These are phyloP conservation scores for Globodera ellingtonae DNA, from an alignment of 1,140 invertebrate species.

Conservation along the genomic window DNA sequence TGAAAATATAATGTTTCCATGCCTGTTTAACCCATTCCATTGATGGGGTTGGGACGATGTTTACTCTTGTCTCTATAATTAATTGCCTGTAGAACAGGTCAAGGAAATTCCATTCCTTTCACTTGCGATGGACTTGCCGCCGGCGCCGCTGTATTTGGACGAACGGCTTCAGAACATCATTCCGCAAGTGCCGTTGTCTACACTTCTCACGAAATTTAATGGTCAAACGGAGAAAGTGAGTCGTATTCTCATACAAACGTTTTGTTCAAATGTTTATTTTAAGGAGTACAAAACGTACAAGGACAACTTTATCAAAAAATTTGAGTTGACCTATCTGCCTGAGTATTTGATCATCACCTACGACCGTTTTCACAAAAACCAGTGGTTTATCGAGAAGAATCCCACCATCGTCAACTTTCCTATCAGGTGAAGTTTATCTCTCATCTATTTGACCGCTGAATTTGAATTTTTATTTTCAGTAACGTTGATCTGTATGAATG, in stretches of 20 bases:
- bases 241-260: slow-evolving; percentile 7
- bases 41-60: too few relatives aligned
- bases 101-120: slow-evolving; percentile 52
- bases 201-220: slow-evolving; percentile 92
- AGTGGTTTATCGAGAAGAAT: slow-evolving; percentile 98
- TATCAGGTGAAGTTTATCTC: slow-evolving; percentile 75
- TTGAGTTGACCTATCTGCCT: slow-evolving; percentile 89
- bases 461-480: slow-evolving; percentile 68
- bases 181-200: slow-evolving; percentile 81
- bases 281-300: slow-evolving; percentile 97
- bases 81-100: slow-evolving; percentile 47
- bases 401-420: slow-evolving; percentile 99
- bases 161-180: slow-evolving; percentile 59
- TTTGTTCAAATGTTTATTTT: slow-evolving; percentile 21
- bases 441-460: not conserved
- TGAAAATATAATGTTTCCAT: too few relatives aligned
- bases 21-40: too few relatives aligned
- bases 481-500: slow-evolving; percentile 97
- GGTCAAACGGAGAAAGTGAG: slow-evolving; percentile 80
- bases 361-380: slow-evolving; percentile 94
- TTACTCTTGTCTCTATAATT: not conserved
- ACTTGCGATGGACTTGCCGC: slow-evolving; percentile 49
- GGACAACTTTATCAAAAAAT: slow-evolving; percentile 94
- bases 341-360: slow-evolving; percentile 97
- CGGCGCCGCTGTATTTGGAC: slow-evolving; percentile 55